Conservation (phyloP, 1,140 invertebrate genomes). For the Thalassaphorura encarpata region DNA sequence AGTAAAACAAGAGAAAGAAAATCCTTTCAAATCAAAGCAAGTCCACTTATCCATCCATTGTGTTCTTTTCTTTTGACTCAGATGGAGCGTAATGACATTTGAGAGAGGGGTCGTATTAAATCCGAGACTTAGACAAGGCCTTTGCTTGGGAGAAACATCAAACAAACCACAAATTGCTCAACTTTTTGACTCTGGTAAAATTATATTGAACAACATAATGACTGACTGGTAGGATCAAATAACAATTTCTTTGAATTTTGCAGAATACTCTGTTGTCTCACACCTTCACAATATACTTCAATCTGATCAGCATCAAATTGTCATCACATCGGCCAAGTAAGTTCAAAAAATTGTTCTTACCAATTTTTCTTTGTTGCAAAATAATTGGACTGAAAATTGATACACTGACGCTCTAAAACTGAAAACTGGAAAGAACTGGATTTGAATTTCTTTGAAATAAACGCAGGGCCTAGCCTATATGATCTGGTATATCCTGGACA, state of each 20-base stretch:
- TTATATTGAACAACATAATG: constrained; percentile 34
- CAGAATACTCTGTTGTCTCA: constrained; percentile 66
- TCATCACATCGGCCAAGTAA: constrained; percentile 65
- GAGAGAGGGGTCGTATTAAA: constrained; percentile 29
- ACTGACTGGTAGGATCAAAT: constrained; percentile 49
- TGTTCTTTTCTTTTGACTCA: constrained; percentile 38
- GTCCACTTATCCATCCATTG: background rate
- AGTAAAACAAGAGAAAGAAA: background rate
- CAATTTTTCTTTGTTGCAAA: too few relatives aligned
- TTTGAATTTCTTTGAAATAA: too few relatives aligned
- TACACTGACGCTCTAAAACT: too few relatives aligned
- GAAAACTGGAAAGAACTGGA: too few relatives aligned
- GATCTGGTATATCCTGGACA: too few relatives aligned
- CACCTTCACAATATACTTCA: constrained; percentile 81
- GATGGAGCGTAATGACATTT: constrained; percentile 89
- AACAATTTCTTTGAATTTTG: too few relatives aligned
- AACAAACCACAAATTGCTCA: constrained; percentile 27
- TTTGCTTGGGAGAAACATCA: constrained; percentile 11
- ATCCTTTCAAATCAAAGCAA: background rate
- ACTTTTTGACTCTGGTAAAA: too few relatives aligned
- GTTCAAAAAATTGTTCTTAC: too few relatives aligned
- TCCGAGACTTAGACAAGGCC: constrained; percentile 19
- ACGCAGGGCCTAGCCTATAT: too few relatives aligned
- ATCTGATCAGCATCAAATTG: constrained; percentile 63
- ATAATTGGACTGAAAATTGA: too few relatives aligned